Conservation (phyloP, 37 sponge, comb jelly and placozoan genomes). For the Aphrocallistes beatrix region DNA sequence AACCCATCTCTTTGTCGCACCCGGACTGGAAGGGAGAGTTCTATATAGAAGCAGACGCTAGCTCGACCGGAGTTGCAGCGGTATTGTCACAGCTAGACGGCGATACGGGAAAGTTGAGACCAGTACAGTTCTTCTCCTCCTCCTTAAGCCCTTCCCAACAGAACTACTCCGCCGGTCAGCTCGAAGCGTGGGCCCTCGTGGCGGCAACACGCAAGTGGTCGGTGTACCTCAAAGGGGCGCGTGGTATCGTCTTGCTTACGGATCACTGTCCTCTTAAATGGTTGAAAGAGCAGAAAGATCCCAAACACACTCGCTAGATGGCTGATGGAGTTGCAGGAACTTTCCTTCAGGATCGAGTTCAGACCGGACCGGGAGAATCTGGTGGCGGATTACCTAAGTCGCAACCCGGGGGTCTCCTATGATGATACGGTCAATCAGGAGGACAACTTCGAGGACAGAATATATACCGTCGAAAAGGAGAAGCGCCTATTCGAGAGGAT, state of each 20-base stretch:
- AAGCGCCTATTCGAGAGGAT: neutral
- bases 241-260: neutral
- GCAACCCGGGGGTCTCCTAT: neutral
- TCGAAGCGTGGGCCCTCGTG: neutral
- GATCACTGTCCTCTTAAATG: neutral
- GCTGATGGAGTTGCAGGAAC: conserved; percentile 3
- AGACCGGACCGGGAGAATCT: neutral
- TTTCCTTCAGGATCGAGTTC: neutral
- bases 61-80: too few species aligned
- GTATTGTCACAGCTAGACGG: too few species aligned
- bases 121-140: too few species aligned
- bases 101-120: too few species aligned
- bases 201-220: neutral
- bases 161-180: too few species aligned
- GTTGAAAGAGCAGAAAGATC: neutral
- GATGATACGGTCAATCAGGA: neutral
- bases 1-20: too few species aligned
- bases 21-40: too few species aligned
- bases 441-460: neutral
- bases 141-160: too few species aligned
- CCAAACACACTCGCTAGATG: neutral
- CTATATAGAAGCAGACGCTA: too few species aligned
- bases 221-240: neutral
- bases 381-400: conserved; percentile 4
- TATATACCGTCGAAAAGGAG: neutral